Percentiles rank a stretch among this genome's conserved stretches.
phyloP scores from a whole-genome alignment of 1,140 invertebrate genomes.

The Ostrea edulis region DNA sequence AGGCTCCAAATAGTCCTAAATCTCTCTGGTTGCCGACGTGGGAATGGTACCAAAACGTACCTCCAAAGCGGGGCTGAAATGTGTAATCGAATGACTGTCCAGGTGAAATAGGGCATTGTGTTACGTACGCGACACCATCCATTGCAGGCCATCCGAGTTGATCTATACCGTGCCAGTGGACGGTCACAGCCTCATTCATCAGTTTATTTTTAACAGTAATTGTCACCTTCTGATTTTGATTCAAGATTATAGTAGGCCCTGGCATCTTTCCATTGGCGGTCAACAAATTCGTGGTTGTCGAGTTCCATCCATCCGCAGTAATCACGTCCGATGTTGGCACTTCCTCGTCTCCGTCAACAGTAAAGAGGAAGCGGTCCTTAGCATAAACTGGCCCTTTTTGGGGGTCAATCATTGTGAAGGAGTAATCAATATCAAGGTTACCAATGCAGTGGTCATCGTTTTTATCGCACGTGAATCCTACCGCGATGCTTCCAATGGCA shows the following conservation, averaged over 20 bases:
- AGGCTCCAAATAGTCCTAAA: constrained; percentile 66
- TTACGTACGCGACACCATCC: constrained; percentile 93
- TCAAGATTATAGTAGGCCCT: constrained; percentile 84
- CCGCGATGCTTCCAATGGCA: no score
- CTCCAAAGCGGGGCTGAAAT: constrained; percentile 77
- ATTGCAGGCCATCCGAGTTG: constrained; percentile 85
- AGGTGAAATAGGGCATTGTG: constrained; percentile 92
- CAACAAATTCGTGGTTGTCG: constrained; percentile 55
- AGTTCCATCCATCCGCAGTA: constrained; percentile 69
- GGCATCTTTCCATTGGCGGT: constrained; percentile 71
- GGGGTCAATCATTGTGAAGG: background rate
- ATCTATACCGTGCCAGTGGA: constrained; percentile 93
- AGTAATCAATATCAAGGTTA: background rate
- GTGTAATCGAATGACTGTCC: constrained; percentile 91
- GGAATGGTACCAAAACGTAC: constrained; percentile 75
- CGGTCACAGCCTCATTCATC: constrained; percentile 88
- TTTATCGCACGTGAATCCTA: background rate
- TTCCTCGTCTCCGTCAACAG: background rate
- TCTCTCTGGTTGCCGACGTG: constrained; percentile 68
- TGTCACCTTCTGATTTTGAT: constrained; percentile 90
- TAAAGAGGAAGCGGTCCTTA: background rate
- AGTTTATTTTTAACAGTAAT: constrained; percentile 91
- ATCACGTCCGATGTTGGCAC: constrained; percentile 65
- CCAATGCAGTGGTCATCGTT: background rate
- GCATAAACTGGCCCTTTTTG: background rate